Percentiles rank a stretch among this genome's conserved stretches.
Conservation (phyloP, 2,797 vertebrate genomes). For the Sebastolobus alascanus region DNA sequence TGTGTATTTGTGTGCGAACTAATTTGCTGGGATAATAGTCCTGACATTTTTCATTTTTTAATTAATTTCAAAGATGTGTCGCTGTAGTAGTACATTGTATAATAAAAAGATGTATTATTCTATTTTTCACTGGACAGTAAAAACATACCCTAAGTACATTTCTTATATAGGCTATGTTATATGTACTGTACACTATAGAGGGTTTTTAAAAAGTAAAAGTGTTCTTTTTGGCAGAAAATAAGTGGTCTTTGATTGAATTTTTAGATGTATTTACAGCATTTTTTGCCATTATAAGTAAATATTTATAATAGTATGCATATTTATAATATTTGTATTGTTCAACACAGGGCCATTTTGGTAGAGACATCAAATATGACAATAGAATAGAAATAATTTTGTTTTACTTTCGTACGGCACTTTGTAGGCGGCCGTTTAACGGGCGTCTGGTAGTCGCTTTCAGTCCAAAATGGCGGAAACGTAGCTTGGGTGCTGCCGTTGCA, state of each 20-base stretch:
- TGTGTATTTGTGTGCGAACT: background rate
- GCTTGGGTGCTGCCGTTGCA: accelerated
- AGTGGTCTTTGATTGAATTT: background rate
- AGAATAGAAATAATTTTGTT: too few species aligned
- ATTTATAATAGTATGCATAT: too few species aligned
- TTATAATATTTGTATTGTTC: too few species aligned
- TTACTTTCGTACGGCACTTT: too few species aligned
- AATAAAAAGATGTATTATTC: background rate
- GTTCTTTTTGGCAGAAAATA: background rate
- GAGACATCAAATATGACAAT: too few species aligned
- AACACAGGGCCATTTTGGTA: too few species aligned
- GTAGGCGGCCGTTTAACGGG: too few species aligned
- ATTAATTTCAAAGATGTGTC: slow-evolving; percentile 9
- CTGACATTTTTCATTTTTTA: background rate
- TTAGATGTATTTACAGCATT: slow-evolving; percentile 4
- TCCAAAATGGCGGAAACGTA: too few species aligned
- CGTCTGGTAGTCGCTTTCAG: too few species aligned
- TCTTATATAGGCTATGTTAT: background rate
- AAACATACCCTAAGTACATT: background rate
- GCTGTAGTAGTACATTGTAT: background rate
- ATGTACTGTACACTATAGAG: background rate
- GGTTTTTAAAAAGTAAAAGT: background rate
- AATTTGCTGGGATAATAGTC: slow-evolving; percentile 5
- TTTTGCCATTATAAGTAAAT: background rate
- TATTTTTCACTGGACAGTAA: background rate